phyloP scores from a whole-genome alignment of 2,888 invertebrate species.

The Pogonocherus hispidulus region DNA sequence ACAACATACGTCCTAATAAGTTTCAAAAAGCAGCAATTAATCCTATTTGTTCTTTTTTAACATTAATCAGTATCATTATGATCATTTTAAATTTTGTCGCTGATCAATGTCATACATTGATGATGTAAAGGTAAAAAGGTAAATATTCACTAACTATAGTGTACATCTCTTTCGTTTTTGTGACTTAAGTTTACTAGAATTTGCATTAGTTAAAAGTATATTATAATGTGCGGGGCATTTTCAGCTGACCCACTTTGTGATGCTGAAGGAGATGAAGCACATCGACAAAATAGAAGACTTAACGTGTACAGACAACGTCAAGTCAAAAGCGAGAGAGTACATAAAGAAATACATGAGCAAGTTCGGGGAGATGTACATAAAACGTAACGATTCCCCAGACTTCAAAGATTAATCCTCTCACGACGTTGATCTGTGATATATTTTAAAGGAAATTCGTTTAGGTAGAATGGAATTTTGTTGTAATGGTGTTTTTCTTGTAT shows the following conservation, averaged over 20 bases:
- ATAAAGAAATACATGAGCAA: slow-evolving; percentile 97
- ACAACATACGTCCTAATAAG: no score
- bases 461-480: neutral
- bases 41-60: no score
- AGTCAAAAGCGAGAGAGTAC: slow-evolving; percentile 95
- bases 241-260: slow-evolving; percentile 94
- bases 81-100: slow-evolving; percentile 8
- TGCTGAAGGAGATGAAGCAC: slow-evolving; percentile 95
- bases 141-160: no score
- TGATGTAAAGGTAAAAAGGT: no score
- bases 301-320: slow-evolving; percentile 91
- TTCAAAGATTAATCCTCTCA: slow-evolving; percentile 54
- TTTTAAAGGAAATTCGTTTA: slow-evolving; percentile 7
- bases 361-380: slow-evolving; percentile 85
- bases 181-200: no score
- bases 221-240: no score
- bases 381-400: slow-evolving; percentile 76
- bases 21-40: no score
- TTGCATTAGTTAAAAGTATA: no score
- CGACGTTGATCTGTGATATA: slow-evolving; percentile 44
- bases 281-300: slow-evolving; percentile 88
- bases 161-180: no score
- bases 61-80: no score
- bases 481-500: slow-evolving; percentile 3
- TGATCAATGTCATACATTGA: no score